Base-by-base conservation (phyloP, 2,888 invertebrate genomes). In the Branchinecta sandiegonensis region DNA sequence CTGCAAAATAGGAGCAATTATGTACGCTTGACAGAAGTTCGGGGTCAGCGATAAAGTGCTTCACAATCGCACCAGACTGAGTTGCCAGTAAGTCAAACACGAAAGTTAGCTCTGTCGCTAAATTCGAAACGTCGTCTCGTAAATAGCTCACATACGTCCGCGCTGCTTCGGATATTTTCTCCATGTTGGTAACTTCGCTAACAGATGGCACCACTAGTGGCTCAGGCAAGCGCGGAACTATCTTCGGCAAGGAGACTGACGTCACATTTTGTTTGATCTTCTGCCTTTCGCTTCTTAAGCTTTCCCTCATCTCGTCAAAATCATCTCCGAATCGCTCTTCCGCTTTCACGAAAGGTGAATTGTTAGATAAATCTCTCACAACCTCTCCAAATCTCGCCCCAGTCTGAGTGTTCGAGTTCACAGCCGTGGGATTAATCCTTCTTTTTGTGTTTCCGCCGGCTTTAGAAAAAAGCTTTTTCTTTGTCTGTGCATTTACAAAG, bases 311-410 rank as follows among this genome's bases (percentile, higher is more conserved):
- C 63, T 56, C 63, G 23, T 23, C 23, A n/a, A 56, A 56, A 23
- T 56, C 23, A 56, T 56, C 63, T 17, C 23, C 63, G 23, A 56
- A 9, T 56, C 63, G n/a, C 23, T 56, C 63, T n/a, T 17, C 63
- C 8, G 63, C 63, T 17, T 56, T 56, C 23, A 17, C 23, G 23
- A 56, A 56, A 56, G 63, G 14, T n/a, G 63, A 56, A 56, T 23
- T 56, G 63, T 23, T 56, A 17, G n/a, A n/a, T 56, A 56, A 56
- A 56, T 56, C 63, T 56, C 63, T 56, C 63, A 56, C 63, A 56
- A 56, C 63, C 23, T n/a, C 23, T 23, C 63, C 63, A 56, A 56
- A 56, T 56, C 23, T 56, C n/a, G 63, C 14, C 23, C 23, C 63
- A 37, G 37, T 6, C 37, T 37, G 37, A 37, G 37, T 37, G 23